These are phyloP conservation scores for Ypsolopha scabrella DNA, from an alignment of 2,888 invertebrate genomes.

Conservation along the genomic window DNA sequence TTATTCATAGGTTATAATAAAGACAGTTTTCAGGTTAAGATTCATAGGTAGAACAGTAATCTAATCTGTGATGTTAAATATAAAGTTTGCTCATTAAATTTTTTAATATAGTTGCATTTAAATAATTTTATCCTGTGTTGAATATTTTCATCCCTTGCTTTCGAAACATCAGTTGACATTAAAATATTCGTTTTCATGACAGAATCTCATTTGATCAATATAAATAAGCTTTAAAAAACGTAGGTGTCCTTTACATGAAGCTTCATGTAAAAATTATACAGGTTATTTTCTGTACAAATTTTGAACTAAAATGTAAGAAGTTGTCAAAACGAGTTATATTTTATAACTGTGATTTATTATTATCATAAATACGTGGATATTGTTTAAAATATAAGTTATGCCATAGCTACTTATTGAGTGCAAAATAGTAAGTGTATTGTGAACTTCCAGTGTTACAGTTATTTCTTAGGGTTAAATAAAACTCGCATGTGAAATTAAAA, in stretches of 20 bases:
- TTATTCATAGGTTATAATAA: constrained; percentile 3
- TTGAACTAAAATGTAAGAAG: not conserved
- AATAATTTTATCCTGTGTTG: constrained; percentile 11
- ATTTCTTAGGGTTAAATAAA: no score
- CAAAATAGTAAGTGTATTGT: not conserved
- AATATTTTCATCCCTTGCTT: not conserved
- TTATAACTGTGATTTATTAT: not conserved
- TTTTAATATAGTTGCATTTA: constrained; percentile 30
- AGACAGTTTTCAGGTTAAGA: no score
- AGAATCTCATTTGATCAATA: not conserved
- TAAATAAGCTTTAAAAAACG: not conserved
- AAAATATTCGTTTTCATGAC: not conserved
- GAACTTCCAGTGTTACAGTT: no score
- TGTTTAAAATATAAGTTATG: not conserved
- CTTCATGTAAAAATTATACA: not conserved
- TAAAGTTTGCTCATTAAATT: constrained; percentile 55
- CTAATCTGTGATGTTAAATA: constrained; percentile 40
- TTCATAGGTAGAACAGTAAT: no score
- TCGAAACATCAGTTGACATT: not conserved
- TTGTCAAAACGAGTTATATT: not conserved
- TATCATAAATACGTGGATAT: no score
- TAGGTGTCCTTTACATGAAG: not conserved
- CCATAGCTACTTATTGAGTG: not conserved
- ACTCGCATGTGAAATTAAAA: no score
- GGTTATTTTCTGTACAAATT: not conserved